Percentiles rank a stretch among this genome's conserved stretches.
Conservation (phyloP, 2,113 vertebrate genomes). For the Chloroceryle aenea region DNA sequence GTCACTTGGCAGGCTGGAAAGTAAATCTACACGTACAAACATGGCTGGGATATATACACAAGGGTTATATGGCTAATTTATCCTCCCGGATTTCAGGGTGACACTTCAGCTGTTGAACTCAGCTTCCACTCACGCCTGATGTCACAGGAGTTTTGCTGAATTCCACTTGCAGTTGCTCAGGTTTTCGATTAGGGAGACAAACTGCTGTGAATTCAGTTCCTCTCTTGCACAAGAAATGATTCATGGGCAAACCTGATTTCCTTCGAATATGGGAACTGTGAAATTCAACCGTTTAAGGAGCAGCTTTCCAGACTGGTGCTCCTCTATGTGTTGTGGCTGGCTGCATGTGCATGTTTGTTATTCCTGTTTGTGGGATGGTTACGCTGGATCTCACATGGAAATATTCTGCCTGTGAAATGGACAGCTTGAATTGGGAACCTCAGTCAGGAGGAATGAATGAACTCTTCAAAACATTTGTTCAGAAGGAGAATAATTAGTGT, state of each 20-base stretch:
- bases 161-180: background rate
- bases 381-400: background rate
- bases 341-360: no score
- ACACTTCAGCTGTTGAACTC: background rate
- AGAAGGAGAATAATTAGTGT: background rate
- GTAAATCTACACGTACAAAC: background rate
- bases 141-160: background rate
- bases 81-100: background rate
- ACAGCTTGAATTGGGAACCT: background rate
- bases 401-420: background rate
- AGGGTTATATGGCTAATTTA: background rate
- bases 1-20: background rate
- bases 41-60: constrained; percentile 22
- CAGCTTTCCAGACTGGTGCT: background rate
- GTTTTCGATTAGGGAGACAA: background rate
- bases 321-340: background rate
- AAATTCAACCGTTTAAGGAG: background rate
- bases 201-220: background rate
- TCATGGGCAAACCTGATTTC: background rate
- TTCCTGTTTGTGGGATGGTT: background rate
- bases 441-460: background rate
- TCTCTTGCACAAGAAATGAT: background rate
- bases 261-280: background rate
- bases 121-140: background rate
- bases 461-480: background rate